Evolutionary conservation across 2,888 invertebrate genomes (phyloP).

Genomic region (Nasonia oneida): DNA sequence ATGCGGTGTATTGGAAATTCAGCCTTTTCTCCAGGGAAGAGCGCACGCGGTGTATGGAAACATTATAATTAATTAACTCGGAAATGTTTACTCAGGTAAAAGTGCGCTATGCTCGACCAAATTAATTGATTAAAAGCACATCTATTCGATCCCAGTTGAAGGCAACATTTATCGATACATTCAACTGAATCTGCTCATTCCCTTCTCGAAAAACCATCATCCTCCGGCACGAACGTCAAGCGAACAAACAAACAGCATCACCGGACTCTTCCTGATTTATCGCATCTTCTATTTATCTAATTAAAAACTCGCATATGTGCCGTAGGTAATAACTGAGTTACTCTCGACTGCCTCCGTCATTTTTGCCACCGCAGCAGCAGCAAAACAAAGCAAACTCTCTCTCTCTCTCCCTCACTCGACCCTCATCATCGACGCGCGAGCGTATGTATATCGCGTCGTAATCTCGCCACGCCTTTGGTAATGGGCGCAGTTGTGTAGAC

Average conservation of each 20-base stretch:
- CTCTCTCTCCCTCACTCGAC: conserved; percentile 32
- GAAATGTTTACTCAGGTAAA: neutral
- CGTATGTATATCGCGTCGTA: conserved; percentile 30
- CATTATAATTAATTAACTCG: neutral
- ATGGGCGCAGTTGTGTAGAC: neutral
- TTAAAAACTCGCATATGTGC: conserved; percentile 45
- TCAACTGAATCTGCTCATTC: no score
- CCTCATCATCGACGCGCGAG: conserved; percentile 26
- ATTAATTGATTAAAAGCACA: neutral
- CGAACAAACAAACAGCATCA: neutral
- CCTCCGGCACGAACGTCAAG: neutral
- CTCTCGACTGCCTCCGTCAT: conserved; percentile 13
- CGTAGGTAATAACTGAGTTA: conserved; percentile 49
- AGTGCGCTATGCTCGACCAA: neutral
- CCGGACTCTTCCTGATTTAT: neutral
- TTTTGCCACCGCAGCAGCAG: neutral
- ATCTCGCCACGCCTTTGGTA: conserved; percentile 57
- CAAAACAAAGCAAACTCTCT: conserved; percentile 39
- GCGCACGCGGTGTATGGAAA: neutral
- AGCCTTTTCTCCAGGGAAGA: neutral
- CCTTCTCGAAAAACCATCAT: no score
- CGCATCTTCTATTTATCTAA: neutral
- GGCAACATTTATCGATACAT: no score
- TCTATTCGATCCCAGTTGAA: neutral
- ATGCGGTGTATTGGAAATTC: neutral